These are phyloP conservation scores for Apodemia duryi DNA, from an alignment of 2,888 invertebrate genomes.

Conservation along the genomic window DNA sequence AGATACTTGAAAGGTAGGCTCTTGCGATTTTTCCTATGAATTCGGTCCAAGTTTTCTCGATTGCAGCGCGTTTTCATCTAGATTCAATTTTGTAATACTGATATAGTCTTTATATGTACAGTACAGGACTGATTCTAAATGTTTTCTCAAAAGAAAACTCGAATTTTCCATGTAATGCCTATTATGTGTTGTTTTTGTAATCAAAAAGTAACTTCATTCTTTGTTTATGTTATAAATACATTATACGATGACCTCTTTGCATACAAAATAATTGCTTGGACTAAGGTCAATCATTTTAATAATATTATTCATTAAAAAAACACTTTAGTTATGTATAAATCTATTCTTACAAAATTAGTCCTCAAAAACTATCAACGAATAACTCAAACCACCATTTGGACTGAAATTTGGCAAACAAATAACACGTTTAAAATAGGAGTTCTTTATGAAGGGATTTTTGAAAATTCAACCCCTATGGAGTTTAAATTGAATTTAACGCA, in stretches of 20 bases:
- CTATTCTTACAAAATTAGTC: no score
- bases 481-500: no score
- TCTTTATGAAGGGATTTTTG: no score
- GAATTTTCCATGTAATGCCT: not conserved
- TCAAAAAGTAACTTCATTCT: not conserved
- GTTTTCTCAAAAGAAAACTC: not conserved
- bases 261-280: conserved; percentile 1
- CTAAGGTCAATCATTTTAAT: not conserved
- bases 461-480: no score
- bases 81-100: not conserved
- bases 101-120: not conserved
- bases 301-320: not conserved
- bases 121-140: not conserved
- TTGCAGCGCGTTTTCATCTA: conserved; percentile 17
- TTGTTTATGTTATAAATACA: not conserved
- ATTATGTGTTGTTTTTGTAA: not conserved
- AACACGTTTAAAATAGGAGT: no score
- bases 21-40: conserved; percentile 35
- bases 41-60: conserved; percentile 53
- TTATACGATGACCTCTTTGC: not conserved
- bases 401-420: no score
- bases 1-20: conserved; percentile 71
- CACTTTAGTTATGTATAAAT: not conserved
- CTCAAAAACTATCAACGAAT: not conserved
- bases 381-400: not conserved